A percentile compares a stretch with the other conserved stretches of the same genome.
Evolutionary conservation across 2,797 vertebrate species (phyloP).

Genomic region (Schizopygopsis pylzovi): DNA sequence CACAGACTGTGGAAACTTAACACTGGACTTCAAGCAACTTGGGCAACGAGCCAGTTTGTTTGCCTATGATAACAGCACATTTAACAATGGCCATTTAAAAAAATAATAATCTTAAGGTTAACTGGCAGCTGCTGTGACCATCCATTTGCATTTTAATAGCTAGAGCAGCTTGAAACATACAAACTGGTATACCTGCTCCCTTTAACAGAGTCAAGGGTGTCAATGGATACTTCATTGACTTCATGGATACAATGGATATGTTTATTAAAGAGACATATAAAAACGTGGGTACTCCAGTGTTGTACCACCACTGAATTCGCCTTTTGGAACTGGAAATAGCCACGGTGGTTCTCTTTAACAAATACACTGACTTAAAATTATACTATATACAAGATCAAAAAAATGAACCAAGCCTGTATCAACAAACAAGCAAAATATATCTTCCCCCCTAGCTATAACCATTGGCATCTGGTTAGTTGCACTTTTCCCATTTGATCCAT

Average conservation of each 20-base stretch:
- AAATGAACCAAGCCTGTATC: background rate
- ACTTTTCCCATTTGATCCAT: background rate
- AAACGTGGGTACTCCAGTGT: background rate
- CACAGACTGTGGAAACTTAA: too few species aligned
- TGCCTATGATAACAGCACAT: too few species aligned
- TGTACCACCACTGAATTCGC: background rate
- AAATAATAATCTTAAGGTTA: background rate
- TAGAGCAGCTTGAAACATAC: too few species aligned
- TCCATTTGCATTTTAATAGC: background rate
- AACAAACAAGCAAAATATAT: background rate
- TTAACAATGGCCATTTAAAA: background rate
- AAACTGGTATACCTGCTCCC: too few species aligned
- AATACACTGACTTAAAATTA: background rate
- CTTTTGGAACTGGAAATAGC: background rate
- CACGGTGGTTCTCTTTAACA: background rate
- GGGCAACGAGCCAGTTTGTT: background rate
- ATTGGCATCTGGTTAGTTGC: constrained; percentile 21
- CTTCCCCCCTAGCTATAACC: constrained; percentile 34
- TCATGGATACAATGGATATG: too few species aligned
- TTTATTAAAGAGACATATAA: background rate
- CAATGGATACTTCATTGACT: too few species aligned
- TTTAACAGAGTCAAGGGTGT: too few species aligned
- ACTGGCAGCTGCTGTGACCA: background rate
- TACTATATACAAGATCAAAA: background rate
- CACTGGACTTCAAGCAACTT: too few species aligned